Evolutionary conservation across 2,113 vertebrate genomes (phyloP).

Genomic region (Melanocharis versteri): DNA sequence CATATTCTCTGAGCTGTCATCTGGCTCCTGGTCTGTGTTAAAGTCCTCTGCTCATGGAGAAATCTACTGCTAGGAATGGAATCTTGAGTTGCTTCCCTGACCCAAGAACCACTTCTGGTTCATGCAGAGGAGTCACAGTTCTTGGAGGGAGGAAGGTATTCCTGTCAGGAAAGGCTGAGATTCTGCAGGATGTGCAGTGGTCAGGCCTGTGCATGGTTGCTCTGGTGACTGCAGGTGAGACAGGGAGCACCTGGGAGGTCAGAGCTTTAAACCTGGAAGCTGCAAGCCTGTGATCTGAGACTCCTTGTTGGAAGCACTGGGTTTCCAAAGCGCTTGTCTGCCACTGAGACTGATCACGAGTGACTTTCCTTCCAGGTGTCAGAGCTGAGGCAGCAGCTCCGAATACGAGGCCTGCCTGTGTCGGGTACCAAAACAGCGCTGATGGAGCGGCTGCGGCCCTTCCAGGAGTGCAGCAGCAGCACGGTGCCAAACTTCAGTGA

Average conservation of each 20-base stretch:
- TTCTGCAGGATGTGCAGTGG: neutral
- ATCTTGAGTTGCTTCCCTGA: neutral
- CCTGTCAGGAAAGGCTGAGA: neutral
- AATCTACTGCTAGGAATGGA: neutral
- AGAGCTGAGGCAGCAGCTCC: conserved; percentile 92
- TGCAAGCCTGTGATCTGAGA: neutral
- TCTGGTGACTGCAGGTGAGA: neutral
- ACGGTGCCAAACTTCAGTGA: conserved; percentile 79
- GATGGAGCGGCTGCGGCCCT: conserved; percentile 91
- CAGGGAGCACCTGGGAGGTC: neutral
- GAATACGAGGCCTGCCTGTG: conserved; percentile 91
- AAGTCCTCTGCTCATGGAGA: neutral
- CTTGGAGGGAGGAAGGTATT: neutral
- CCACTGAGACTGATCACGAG: neutral
- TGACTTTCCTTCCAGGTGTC: conserved; percentile 80
- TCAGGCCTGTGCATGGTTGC: neutral
- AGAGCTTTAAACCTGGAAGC: neutral
- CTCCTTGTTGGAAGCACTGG: neutral
- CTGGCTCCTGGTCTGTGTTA: neutral
- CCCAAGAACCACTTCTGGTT: neutral
- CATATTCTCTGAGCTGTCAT: neutral
- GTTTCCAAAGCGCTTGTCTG: neutral
- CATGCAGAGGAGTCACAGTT: neutral
- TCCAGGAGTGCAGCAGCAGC: conserved; percentile 80
- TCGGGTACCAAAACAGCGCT: conserved; percentile 94